phyloP scores from a whole-genome alignment of 2,113 vertebrate species.

The Gopherus evgoodei region DNA sequence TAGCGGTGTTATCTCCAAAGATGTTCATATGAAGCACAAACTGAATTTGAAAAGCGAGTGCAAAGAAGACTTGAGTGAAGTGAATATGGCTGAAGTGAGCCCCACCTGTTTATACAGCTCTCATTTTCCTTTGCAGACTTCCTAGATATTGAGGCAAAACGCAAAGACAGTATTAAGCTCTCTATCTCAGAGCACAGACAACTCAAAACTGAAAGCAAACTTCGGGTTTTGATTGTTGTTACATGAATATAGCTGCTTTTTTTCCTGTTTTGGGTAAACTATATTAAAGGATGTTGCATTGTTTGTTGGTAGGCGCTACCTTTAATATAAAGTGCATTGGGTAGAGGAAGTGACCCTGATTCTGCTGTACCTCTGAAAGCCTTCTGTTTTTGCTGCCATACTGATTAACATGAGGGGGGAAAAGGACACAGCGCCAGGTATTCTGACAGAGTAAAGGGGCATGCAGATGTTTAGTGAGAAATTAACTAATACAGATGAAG shows the following conservation, averaged over 20 bases:
- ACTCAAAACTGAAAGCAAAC: conserved; percentile 11
- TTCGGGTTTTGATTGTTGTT: not conserved
- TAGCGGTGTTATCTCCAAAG: not conserved
- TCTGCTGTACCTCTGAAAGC: not conserved
- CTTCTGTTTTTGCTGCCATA: not conserved
- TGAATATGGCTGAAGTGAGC: not conserved
- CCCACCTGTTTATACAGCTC: not conserved
- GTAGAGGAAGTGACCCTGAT: not conserved
- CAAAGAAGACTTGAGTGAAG: not conserved
- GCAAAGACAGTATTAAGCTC: not conserved
- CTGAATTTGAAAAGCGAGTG: not conserved
- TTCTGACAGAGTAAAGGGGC: not conserved
- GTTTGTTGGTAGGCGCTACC: not conserved
- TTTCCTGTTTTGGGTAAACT: not conserved
- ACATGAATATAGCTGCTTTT: not conserved
- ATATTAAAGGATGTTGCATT: conserved; percentile 10
- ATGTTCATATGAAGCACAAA: not conserved
- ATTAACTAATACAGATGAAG: not conserved
- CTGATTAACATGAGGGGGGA: no score
- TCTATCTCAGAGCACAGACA: not conserved
- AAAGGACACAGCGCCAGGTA: not conserved
- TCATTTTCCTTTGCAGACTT: not conserved
- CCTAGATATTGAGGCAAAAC: not conserved
- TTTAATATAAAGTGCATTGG: not conserved
- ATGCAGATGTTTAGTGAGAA: not conserved